These are phyloP conservation scores for Leptinotarsa undecemlineata DNA, from an alignment of 1,140 invertebrate species.

Conservation along the genomic window DNA sequence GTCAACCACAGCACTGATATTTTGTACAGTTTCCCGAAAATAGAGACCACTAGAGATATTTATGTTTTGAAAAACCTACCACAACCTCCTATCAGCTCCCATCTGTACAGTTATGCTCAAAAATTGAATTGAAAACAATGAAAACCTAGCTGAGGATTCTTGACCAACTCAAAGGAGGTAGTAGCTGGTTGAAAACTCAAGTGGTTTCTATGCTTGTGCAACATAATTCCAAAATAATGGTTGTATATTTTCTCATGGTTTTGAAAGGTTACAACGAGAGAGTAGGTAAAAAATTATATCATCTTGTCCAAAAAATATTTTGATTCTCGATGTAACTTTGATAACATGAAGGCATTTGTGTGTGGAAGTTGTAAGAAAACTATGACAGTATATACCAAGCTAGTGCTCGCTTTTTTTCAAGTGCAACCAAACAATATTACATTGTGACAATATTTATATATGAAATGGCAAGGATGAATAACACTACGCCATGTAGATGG, in stretches of 20 bases:
- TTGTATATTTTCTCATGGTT: conserved; percentile 17
- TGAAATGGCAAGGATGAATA: conserved; percentile 45
- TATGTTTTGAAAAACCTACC: background rate
- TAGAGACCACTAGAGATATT: conserved; percentile 6
- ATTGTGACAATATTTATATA: conserved; percentile 32
- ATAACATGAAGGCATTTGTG: conserved; percentile 23
- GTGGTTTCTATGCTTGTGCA: conserved; percentile 27
- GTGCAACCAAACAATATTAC: conserved; percentile 35
- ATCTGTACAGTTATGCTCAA: conserved; percentile 23
- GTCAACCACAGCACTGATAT: conserved; percentile 18
- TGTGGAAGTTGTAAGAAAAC: conserved; percentile 16
- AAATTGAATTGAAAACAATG: conserved; percentile 15
- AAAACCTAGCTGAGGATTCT: background rate
- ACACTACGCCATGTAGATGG: conserved; percentile 40
- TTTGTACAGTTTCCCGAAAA: conserved; percentile 23
- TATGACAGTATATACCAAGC: conserved; percentile 6
- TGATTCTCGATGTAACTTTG: conserved; percentile 15
- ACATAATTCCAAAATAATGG: conserved; percentile 22
- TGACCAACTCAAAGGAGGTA: conserved; percentile 29
- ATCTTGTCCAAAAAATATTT: conserved; percentile 23
- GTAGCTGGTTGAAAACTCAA: conserved; percentile 34
- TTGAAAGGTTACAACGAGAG: conserved; percentile 20
- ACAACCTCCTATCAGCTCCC: background rate
- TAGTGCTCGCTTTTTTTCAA: conserved; percentile 24
- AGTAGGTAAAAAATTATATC: conserved; percentile 26